These are phyloP conservation scores for Eilema griseolum DNA, from an alignment of 2,888 invertebrate species.

Conservation along the genomic window DNA sequence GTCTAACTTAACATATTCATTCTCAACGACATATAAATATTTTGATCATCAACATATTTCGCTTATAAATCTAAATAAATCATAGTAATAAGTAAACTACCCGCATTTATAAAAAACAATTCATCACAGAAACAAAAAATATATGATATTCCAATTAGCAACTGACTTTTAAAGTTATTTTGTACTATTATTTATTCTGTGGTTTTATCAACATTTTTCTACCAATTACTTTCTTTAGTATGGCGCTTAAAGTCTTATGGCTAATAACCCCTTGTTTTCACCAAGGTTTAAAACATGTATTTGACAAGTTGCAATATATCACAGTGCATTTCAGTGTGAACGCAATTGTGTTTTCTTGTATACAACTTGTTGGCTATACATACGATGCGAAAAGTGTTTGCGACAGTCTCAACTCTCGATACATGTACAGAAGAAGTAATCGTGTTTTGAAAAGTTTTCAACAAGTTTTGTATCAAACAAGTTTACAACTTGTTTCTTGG, in stretches of 20 bases:
- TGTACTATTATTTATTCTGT: background rate
- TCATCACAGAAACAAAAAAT: conserved; percentile 46
- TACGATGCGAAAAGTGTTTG: too few relatives aligned
- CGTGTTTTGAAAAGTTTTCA: too few relatives aligned
- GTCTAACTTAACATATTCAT: conserved; percentile 26
- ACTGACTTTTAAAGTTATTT: conserved; percentile 23
- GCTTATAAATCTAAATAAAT: conserved; percentile 19
- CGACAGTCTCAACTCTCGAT: too few relatives aligned
- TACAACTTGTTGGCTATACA: too few relatives aligned
- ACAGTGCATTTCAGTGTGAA: too few relatives aligned
- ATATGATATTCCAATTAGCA: conserved; percentile 21
- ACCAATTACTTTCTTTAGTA: background rate
- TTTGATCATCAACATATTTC: conserved; percentile 26
- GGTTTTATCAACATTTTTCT: background rate
- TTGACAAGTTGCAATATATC: too few relatives aligned
- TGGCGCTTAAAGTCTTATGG: background rate
- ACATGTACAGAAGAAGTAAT: too few relatives aligned
- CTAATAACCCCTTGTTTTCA: too few relatives aligned
- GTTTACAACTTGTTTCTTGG: too few relatives aligned
- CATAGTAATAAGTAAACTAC: conserved; percentile 42
- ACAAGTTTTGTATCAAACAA: too few relatives aligned
- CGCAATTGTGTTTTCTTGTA: too few relatives aligned
- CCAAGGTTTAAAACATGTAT: too few relatives aligned
- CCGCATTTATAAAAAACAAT: conserved; percentile 43
- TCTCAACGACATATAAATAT: conserved; percentile 39